phyloP scores from a whole-genome alignment of 2,888 invertebrate species.

The Bhutanitis thaidina region DNA sequence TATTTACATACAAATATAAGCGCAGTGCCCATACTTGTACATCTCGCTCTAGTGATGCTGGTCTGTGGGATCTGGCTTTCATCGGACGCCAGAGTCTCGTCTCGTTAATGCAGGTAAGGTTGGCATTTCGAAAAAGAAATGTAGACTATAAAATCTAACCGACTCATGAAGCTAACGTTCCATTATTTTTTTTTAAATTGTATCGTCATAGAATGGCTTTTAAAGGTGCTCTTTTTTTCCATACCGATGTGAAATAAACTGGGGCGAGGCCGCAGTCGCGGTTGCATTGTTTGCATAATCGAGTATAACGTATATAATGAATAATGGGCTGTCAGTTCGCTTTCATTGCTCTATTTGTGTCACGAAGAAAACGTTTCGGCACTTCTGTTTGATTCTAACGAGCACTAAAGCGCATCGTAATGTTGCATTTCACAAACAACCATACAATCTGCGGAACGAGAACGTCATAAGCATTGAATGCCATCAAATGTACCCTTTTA shows the following conservation, averaged over 20 bases:
- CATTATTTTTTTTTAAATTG: neutral
- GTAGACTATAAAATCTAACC: too few relatives aligned
- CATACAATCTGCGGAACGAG: too few relatives aligned
- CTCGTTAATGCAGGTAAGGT: too few relatives aligned
- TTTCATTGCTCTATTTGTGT: conserved; percentile 3
- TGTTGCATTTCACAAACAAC: neutral
- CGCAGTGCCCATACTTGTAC: too few relatives aligned
- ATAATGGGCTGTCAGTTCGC: neutral
- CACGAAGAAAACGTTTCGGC: neutral
- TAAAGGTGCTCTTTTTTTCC: conserved; percentile 5
- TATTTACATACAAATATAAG: too few relatives aligned
- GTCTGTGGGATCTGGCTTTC: too few relatives aligned
- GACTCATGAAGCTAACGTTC: too few relatives aligned
- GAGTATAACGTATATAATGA: neutral
- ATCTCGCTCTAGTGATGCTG: too few relatives aligned
- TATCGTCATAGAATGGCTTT: neutral
- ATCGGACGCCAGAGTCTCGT: too few relatives aligned
- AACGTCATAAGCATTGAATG: too few relatives aligned
- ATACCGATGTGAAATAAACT: conserved; percentile 1
- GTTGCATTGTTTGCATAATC: conserved; percentile 15
- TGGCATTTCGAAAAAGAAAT: too few relatives aligned
- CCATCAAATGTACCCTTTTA: too few relatives aligned
- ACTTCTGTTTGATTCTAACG: neutral
- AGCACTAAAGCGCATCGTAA: neutral
- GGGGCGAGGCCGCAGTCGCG: conserved; percentile 9